A percentile compares a stretch with the other conserved stretches of the same genome.
Conservation (phyloP, 2,888 invertebrate genomes). For the Microctonus brassicae region DNA sequence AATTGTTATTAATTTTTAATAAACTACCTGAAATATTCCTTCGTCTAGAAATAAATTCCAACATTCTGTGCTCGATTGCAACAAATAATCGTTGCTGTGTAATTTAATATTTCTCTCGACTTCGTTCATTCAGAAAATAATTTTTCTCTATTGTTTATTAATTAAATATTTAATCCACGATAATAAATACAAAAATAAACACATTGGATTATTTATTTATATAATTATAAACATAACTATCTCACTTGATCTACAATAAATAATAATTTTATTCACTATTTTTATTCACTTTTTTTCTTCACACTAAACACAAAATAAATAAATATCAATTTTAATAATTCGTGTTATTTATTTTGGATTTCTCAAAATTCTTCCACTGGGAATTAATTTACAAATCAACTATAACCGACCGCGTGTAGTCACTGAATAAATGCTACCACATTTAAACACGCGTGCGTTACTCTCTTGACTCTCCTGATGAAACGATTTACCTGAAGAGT, state of each 20-base stretch:
- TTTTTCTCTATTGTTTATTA: too few species aligned
- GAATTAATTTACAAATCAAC: not conserved
- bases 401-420: not conserved
- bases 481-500: not conserved
- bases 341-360: not conserved
- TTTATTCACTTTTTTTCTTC: too few species aligned
- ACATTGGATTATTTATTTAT: too few species aligned
- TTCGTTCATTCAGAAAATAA: not conserved
- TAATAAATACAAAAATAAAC: too few species aligned
- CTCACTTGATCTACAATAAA: too few species aligned
- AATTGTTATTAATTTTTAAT: not conserved
- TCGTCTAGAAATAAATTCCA: constrained; percentile 64
- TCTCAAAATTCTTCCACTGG: too few species aligned
- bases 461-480: not conserved
- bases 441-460: not conserved
- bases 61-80: constrained; percentile 58
- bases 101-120: not conserved
- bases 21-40: constrained; percentile 39
- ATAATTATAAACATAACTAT: too few species aligned
- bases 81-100: not conserved
- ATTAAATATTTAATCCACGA: too few species aligned
- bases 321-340: too few species aligned
- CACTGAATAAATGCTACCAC: not conserved
- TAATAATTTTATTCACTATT: too few species aligned
- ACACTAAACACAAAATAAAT: too few species aligned